phyloP scores from a whole-genome alignment of 2,797 vertebrate genomes.

The Cuculus canorus region DNA sequence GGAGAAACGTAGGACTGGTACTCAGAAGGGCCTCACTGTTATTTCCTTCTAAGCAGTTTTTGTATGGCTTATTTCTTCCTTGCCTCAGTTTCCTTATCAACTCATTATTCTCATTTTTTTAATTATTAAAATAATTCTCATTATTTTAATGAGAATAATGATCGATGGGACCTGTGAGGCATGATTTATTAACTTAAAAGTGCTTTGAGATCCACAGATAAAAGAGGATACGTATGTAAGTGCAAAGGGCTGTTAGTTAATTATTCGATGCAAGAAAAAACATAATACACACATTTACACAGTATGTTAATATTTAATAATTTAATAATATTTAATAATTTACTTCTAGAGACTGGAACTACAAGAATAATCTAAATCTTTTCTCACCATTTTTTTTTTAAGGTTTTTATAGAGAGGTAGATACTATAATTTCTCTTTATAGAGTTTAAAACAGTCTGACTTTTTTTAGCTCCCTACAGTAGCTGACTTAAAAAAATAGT shows the following conservation, averaged over 20 bases:
- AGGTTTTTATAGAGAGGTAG: background rate
- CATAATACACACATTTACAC: background rate
- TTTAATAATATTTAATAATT: conserved; percentile 4
- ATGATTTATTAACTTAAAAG: background rate
- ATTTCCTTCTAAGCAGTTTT: conserved; percentile 17
- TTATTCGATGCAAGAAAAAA: background rate
- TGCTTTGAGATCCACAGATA: conserved; percentile 60
- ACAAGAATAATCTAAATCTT: background rate
- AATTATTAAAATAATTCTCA: background rate
- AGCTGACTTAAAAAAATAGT: background rate
- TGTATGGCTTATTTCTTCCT: background rate
- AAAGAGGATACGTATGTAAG: background rate
- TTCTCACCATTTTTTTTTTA: background rate
- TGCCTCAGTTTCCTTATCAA: conserved; percentile 1
- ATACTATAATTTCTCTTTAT: conserved; percentile 10
- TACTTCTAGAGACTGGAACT: background rate
- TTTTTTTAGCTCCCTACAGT: conserved; percentile 10
- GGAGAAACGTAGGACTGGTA: background rate
- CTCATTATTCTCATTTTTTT: background rate
- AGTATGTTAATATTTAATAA: background rate
- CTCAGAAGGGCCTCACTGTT: background rate
- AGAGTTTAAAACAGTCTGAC: conserved; percentile 17
- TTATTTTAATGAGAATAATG: background rate
- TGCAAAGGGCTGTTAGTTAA: background rate
- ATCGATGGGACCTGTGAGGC: background rate